Conservation (phyloP, 2,888 invertebrate genomes). For the Phengaris alcon region DNA sequence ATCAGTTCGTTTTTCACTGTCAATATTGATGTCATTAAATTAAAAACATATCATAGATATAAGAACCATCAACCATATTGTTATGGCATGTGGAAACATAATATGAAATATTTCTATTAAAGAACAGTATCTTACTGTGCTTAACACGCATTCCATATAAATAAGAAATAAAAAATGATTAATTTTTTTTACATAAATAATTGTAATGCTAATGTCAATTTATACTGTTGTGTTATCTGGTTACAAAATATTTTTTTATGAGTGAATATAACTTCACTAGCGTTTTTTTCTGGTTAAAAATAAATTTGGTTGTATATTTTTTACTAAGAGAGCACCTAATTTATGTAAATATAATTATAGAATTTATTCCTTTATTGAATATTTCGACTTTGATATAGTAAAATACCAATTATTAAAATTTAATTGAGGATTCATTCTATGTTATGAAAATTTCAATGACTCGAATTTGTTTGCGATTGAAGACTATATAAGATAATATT, state of each 20-base stretch:
- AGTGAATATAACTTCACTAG: too few species aligned
- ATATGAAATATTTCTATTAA: neutral
- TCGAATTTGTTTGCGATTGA: too few species aligned
- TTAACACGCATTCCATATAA: neutral
- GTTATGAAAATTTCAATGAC: too few species aligned
- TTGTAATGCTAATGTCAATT: neutral
- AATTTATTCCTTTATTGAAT: neutral
- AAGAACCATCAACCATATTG: neutral
- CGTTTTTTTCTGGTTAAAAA: neutral
- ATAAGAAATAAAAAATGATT: neutral
- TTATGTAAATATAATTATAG: slow-evolving; percentile 8
- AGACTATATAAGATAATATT: too few species aligned
- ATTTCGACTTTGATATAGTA: neutral
- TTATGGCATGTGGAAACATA: neutral
- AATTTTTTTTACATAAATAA: too few species aligned
- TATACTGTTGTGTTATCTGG: neutral
- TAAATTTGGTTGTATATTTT: neutral
- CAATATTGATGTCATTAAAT: neutral
- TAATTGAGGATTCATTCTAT: too few species aligned
- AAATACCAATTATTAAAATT: neutral
- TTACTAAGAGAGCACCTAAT: neutral
- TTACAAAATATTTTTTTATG: neutral
- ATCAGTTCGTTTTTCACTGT: neutral
- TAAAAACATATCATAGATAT: slow-evolving; percentile 12
- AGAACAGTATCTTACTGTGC: neutral